phyloP scores from a whole-genome alignment of 2,888 invertebrate genomes.

The Lampropteryx suffumata region DNA sequence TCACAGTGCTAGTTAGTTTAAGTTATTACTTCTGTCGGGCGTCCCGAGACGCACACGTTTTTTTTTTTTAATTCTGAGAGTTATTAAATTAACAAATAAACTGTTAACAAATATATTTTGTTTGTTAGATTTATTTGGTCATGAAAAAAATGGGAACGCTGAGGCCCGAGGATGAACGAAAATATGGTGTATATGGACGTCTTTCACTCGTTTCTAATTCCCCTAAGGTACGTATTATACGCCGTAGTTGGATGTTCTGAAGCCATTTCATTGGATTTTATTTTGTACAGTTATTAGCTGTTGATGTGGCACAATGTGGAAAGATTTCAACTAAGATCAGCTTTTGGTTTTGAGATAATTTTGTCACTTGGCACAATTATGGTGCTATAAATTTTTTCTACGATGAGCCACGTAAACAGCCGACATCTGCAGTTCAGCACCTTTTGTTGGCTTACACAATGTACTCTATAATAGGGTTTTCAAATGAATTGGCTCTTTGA shows the following conservation, averaged over 20 bases:
- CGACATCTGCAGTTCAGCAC: slow-evolving; percentile 7
- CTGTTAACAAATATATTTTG: not conserved
- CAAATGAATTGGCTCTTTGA: slow-evolving; percentile 61
- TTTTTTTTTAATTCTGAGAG: not conserved
- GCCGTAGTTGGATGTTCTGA: slow-evolving; percentile 62
- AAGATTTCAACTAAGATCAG: not conserved
- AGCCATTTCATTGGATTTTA: slow-evolving; percentile 52
- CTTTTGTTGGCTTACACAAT: slow-evolving; percentile 58
- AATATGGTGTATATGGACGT: slow-evolving; percentile 84
- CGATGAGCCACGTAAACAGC: slow-evolving; percentile 2
- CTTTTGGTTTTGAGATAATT: no score
- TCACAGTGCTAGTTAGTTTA: no score
- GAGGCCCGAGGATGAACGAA: slow-evolving; percentile 85
- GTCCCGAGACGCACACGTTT: no score
- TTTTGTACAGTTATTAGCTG: not conserved
- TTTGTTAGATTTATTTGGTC: slow-evolving; percentile 81
- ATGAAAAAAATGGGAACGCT: slow-evolving; percentile 87
- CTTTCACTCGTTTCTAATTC: slow-evolving; percentile 65
- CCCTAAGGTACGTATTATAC: slow-evolving; percentile 61
- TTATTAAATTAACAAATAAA: not conserved
- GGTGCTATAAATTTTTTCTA: not conserved
- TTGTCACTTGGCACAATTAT: no score
- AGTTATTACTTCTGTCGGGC: no score
- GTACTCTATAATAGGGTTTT: slow-evolving; percentile 32
- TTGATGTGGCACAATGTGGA: not conserved